Conservation (phyloP, 2,797 vertebrate genomes). For the Champsocephalus gunnari region DNA sequence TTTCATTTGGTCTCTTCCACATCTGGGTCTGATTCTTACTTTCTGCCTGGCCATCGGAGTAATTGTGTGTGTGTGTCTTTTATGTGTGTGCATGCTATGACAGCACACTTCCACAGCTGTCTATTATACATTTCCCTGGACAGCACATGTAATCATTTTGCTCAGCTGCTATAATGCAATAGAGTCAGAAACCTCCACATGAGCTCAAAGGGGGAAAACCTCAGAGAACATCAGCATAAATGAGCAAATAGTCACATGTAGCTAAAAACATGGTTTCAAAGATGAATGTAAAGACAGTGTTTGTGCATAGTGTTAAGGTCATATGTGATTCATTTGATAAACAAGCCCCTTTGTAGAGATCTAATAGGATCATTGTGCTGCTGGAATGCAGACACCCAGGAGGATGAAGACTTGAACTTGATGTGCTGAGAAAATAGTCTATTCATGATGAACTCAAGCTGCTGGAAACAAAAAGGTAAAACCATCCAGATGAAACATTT, state of each 20-base stretch:
- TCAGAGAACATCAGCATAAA: conserved; percentile 15
- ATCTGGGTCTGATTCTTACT: conserved; percentile 76
- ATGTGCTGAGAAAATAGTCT: conserved; percentile 36
- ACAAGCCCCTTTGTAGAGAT: conserved; percentile 17
- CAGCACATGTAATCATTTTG: conserved; percentile 63
- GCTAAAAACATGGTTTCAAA: not conserved
- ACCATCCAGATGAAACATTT: conserved; percentile 28
- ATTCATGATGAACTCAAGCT: conserved; percentile 38
- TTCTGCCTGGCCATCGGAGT: conserved; percentile 58
- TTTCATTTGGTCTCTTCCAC: conserved; percentile 66
- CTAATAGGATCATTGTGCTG: conserved; percentile 44
- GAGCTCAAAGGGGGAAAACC: conserved; percentile 44
- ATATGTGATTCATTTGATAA: conserved; percentile 29
- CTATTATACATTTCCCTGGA: conserved; percentile 52
- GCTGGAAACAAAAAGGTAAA: conserved; percentile 38
- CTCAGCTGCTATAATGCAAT: conserved; percentile 70
- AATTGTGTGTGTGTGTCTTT: conserved; percentile 30
- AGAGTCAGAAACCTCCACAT: conserved; percentile 47
- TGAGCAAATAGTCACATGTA: conserved; percentile 19
- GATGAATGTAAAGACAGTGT: conserved; percentile 18
- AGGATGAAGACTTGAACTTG: conserved; percentile 37
- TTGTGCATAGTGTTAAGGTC: conserved; percentile 18
- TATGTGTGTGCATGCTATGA: conserved; percentile 27
- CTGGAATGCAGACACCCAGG: conserved; percentile 43
- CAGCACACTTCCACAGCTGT: conserved; percentile 68